phyloP scores from a whole-genome alignment of 2,888 invertebrate species.

The Chrysolina americana region DNA sequence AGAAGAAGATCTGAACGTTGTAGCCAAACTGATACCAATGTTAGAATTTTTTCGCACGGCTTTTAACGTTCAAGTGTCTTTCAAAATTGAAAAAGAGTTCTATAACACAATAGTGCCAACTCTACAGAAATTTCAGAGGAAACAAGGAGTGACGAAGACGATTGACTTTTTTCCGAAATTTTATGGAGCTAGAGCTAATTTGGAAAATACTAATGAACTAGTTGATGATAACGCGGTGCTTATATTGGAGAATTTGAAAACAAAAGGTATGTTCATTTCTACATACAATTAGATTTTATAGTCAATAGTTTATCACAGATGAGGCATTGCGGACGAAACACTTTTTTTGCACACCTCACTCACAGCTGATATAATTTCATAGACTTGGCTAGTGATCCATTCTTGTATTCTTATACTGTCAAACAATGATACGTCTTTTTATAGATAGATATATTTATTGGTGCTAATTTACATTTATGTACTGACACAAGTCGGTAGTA shows the following conservation, averaged over 20 bases:
- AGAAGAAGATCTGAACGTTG: conserved; percentile 62
- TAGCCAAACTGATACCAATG: conserved; percentile 46
- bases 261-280: conserved; percentile 24
- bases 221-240: conserved; percentile 72
- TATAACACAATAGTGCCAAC: conserved; percentile 70
- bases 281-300: too few species aligned
- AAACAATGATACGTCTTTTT: too few species aligned
- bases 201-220: conserved; percentile 49
- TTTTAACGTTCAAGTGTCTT: conserved; percentile 71
- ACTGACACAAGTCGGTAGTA: too few species aligned
- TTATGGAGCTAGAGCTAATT: conserved; percentile 56
- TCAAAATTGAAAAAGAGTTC: conserved; percentile 71
- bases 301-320: too few species aligned
- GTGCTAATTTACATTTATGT: too few species aligned
- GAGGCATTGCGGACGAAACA: too few species aligned
- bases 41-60: conserved; percentile 60
- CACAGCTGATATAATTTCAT: too few species aligned
- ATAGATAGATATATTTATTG: too few species aligned
- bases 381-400: too few species aligned
- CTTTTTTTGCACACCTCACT: too few species aligned
- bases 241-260: conserved; percentile 70
- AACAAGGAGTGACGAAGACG: conserved; percentile 64
- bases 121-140: conserved; percentile 68
- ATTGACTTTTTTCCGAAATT: conserved; percentile 65
- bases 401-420: too few species aligned